Evolutionary conservation across 2,113 vertebrate genomes (phyloP), one percentile per base, ranked within the genome.

Genomic region (Lota lota): DNA sequence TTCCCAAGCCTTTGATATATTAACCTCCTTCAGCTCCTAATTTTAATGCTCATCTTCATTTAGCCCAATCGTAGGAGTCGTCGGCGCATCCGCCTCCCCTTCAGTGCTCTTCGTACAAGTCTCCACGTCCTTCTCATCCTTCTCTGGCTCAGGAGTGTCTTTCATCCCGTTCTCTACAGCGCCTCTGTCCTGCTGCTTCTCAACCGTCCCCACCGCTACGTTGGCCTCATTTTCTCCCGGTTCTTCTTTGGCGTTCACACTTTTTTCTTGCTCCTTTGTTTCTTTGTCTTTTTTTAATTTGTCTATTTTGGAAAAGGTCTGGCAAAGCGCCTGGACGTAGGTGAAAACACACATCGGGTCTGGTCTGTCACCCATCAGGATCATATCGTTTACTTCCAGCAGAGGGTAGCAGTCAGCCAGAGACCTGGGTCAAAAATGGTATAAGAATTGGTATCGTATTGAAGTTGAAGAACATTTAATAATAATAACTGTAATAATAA

Each of bases 301-400:
- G 84, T 94, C 90, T 72, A 92, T 91, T 79, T 93, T 92, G 80
- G 91, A 88, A 36, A 90, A 78, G 82, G 69, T 83, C 81, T 92
- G 93, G 79, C 92, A 92, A 73, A 93, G 92, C 70, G 94, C 91
- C 87, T 94, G 93, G 66, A 94, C 90, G 19, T 93, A 94, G 22
- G 92, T 93, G 87, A 92, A 91, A 63, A 90, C 87, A 66, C 92
- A 91, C 88, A 91, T 86, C 65, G 94, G 87, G 82, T 93, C 91
- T 0, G 79, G 83, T 58, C 86, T 57, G 40, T 90, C 83, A 2
- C 91, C 91, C 90, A 86, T 93, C 76, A 91, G 74, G 50, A 85
- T 65, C 91, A 93, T 93, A 66, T 90, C 86, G n/a, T 73, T 67
- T 24, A 93, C 92, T 53, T 92, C 92, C 84, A 91, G 74, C 64